Evolutionary conservation across 2,113 vertebrate genomes (phyloP), one percentile per base, ranked within the genome.

Genomic region (Dendropsophus ebraccatus): DNA sequence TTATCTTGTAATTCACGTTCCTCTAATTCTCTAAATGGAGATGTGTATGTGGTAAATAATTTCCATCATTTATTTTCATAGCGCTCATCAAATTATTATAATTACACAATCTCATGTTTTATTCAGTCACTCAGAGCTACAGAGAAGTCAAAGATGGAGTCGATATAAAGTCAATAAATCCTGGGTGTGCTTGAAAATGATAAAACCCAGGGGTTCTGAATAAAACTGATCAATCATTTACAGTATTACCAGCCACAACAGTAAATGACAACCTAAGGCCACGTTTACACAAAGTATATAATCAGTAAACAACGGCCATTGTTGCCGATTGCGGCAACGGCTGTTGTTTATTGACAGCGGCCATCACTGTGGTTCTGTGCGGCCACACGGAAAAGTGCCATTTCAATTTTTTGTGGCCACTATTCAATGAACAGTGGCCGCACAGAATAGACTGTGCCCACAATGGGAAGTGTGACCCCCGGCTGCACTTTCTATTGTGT

Each of bases 1-100:
- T 84, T 62, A 49, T 60, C 54, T 84, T 76, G 72, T 84, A 76
- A 65, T 84, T 28, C 17, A 58, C 65, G 73, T 84, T 77, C 19
- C 25, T 76, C 73, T 62, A 47, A 50, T 84, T 76, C 72, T 84
- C 72, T 52, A 76, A 84, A 84, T 62, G 62, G 56, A 76, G 72
- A 75, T 76, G 21, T 84, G 83, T 67, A 32, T 65, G 73, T 62
- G 54, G 82, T 62, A 75, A 75, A 84, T 76, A 60, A 84, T 84
- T 73, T 58, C 50, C 30, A 37, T 73, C 70, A 83, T 83, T 76
- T 50, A 84, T 84, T 84, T 84, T 84, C 83, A 76, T 76, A 50
- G 47, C 30, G 52, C 73, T 84, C 72, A 84, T 84, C 37, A 84
- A 76, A 76, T 76, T 76, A 84, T 84, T 49, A 41, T 76, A 84